Percentiles rank a stretch among this genome's conserved stretches.
Evolutionary conservation across 2,797 vertebrate species (phyloP).

Genomic region (Sebastes trivittatus): DNA sequence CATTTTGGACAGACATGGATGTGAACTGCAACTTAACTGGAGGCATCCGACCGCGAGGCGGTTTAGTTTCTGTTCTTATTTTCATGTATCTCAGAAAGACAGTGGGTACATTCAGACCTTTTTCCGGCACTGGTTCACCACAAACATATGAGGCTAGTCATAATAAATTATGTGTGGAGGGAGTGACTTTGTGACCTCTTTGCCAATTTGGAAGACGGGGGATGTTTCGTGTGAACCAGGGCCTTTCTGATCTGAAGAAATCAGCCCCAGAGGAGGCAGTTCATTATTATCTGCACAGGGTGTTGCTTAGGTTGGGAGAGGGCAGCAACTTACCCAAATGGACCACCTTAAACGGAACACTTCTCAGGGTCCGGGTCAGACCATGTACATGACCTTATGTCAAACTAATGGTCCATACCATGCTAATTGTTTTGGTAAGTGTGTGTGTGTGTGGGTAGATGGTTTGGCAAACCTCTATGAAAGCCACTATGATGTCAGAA

Average conservation of each 20-base stretch:
- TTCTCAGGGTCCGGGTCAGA: neutral
- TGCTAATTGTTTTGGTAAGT: neutral
- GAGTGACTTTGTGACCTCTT: neutral
- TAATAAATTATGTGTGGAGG: neutral
- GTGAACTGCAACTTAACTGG: too few species aligned
- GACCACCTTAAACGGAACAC: neutral
- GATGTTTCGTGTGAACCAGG: neutral
- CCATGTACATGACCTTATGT: neutral
- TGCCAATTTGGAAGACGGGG: neutral
- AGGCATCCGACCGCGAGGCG: too few species aligned
- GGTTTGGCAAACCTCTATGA: neutral
- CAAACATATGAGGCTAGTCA: constrained; percentile 8
- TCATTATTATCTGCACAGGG: neutral
- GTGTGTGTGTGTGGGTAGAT: neutral
- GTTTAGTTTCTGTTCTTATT: neutral
- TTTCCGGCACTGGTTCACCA: constrained; percentile 2
- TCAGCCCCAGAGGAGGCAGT: neutral
- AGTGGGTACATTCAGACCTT: constrained; percentile 5
- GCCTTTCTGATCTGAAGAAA: constrained; percentile 2
- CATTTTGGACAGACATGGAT: too few species aligned
- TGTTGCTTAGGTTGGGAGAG: neutral
- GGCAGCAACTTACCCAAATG: neutral
- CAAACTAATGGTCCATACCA: neutral
- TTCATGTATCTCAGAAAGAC: neutral
- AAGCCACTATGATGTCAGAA: neutral